phyloP scores from a whole-genome alignment of 2,797 vertebrate species.

The Macropodus opercularis region DNA sequence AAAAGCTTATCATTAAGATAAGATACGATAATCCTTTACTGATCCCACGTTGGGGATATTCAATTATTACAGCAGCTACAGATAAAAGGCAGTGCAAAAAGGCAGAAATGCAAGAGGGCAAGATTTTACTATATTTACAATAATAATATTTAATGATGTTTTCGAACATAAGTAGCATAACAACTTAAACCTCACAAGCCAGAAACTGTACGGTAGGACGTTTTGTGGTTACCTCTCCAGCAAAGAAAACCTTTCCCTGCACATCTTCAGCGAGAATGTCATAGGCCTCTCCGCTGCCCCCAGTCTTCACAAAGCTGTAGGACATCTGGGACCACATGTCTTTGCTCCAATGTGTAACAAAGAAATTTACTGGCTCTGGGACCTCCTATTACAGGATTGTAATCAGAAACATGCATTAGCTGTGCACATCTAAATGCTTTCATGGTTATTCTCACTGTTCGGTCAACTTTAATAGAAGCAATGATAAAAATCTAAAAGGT shows the following conservation, averaged over 20 bases:
- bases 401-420: neutral
- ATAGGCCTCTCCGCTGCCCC: slow-evolving; percentile 95
- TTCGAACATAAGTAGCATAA: too few species aligned
- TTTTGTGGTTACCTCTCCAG: slow-evolving; percentile 88
- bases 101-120: too few species aligned
- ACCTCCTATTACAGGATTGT: slow-evolving; percentile 84
- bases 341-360: slow-evolving; percentile 92
- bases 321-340: slow-evolving; percentile 98
- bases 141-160: too few species aligned
- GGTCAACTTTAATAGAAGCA: neutral
- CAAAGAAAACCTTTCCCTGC: slow-evolving; percentile 94
- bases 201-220: too few species aligned
- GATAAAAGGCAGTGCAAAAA: too few species aligned
- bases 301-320: slow-evolving; percentile 95
- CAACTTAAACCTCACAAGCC: too few species aligned
- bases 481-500: neutral
- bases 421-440: neutral
- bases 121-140: too few species aligned
- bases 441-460: neutral
- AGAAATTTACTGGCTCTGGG: slow-evolving; percentile 90
- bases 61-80: too few species aligned
- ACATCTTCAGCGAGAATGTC: slow-evolving; percentile 96
- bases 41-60: too few species aligned
- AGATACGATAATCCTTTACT: too few species aligned
- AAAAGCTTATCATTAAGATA: too few species aligned